Conservation (phyloP, 53 echinoderm and acorn worm species). For the Temnopleurus reevesii region DNA sequence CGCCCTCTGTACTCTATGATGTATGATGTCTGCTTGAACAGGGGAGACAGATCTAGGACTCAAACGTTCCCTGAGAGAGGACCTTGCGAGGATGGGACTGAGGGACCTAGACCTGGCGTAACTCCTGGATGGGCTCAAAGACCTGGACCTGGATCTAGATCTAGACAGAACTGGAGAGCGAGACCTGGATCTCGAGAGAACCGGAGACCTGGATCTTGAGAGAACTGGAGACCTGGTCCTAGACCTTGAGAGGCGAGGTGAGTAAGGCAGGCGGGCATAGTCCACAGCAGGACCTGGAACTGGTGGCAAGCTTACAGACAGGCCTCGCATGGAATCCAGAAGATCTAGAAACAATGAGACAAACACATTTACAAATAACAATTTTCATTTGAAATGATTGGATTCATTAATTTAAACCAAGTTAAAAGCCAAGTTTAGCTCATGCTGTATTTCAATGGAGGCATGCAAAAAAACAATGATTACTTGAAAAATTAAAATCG, state of each 20-base stretch:
- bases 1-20: conserved; percentile 72
- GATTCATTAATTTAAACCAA: no score
- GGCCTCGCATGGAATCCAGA: conserved; percentile 68
- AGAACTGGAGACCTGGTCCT: conserved; percentile 63
- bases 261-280: conserved; percentile 88
- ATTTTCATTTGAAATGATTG: no score
- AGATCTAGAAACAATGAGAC: conserved; percentile 66
- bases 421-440: no score
- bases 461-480: no score
- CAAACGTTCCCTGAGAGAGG: conserved; percentile 63
- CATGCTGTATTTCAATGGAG: no score
- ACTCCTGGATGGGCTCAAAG: conserved; percentile 16
- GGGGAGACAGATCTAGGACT: conserved; percentile 51
- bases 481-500: no score
- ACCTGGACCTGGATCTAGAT: not conserved
- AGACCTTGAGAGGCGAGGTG: conserved; percentile 75
- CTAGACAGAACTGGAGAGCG: conserved; percentile 61
- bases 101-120: conserved; percentile 61
- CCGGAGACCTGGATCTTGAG: conserved; percentile 65
- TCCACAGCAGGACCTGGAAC: conserved; percentile 70
- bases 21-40: conserved; percentile 69
- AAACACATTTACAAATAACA: not conserved
- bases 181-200: conserved; percentile 41
- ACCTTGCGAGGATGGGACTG: conserved; percentile 70
- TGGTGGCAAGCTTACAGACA: conserved; percentile 55